These are phyloP conservation scores for Haliclona indistincta DNA, from an alignment of 37 sponge, comb jelly and placozoan genomes.

Conservation along the genomic window DNA sequence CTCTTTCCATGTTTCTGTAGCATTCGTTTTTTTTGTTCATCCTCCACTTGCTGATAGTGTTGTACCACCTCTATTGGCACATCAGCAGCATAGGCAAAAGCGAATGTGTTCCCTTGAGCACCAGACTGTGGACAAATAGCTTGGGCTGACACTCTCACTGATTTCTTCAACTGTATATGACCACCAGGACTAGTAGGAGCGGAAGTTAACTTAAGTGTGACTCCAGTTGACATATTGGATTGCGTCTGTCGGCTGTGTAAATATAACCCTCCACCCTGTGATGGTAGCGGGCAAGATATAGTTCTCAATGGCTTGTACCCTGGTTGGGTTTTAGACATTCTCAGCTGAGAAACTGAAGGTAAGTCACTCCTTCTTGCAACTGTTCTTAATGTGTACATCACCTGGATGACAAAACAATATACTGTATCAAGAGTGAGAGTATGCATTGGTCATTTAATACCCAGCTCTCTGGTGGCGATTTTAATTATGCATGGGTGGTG, in stretches of 20 bases:
- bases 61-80: not conserved
- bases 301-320: not conserved
- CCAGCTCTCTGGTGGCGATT: no score
- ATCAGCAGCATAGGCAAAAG: slow-evolving; percentile 1
- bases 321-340: not conserved
- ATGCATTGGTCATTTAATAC: no score
- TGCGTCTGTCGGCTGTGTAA: no score
- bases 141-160: not conserved
- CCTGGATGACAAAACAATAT: not conserved
- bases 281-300: not conserved
- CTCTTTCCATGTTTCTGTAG: no score
- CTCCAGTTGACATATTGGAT: not conserved
- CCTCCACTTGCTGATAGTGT: not conserved
- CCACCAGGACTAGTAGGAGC: no score
- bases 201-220: not conserved
- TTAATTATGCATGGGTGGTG: not conserved
- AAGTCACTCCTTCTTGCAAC: not conserved
- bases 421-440: no score
- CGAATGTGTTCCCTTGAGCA: not conserved
- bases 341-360: not conserved
- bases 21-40: no score
- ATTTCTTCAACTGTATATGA: no score
- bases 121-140: slow-evolving; percentile 3
- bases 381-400: not conserved
- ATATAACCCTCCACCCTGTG: not conserved